A percentile compares a stretch with the other conserved stretches of the same genome.
These are phyloP conservation scores for Wasmannia auropunctata DNA, from an alignment of 1,140 invertebrate species.

Conservation along the genomic window DNA sequence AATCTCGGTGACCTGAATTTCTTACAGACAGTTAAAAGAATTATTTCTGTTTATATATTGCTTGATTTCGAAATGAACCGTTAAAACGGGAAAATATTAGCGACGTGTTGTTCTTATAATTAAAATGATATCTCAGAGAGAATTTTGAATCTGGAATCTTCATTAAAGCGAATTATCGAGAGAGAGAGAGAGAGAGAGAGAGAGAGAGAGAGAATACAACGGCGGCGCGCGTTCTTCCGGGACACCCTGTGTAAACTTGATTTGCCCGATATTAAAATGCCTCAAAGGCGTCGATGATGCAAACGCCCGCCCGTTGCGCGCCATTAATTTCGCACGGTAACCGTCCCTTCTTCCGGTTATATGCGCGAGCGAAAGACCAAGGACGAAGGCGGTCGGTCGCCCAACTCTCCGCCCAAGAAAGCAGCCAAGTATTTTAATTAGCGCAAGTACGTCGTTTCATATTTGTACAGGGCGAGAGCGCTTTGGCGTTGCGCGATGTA, in stretches of 20 bases:
- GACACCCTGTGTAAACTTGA: conserved; percentile 21
- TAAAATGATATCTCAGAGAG: not conserved
- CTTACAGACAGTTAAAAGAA: no score
- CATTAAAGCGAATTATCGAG: not conserved
- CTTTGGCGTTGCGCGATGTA: conserved; percentile 71
- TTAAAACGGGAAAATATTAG: not conserved
- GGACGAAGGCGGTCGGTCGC: conserved; percentile 16
- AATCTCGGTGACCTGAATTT: not conserved
- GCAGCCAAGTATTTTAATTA: conserved; percentile 81
- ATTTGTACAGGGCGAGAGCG: conserved; percentile 69
- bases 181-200: no score
- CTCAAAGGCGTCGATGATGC: conserved; percentile 58
- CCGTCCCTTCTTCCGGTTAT: conserved; percentile 12
- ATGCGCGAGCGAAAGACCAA: not conserved
- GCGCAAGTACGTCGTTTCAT: conserved; percentile 80
- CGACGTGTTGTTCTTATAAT: not conserved
- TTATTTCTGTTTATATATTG: not conserved
- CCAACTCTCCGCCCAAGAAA: conserved; percentile 63
- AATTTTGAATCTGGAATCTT: no score
- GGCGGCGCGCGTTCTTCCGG: not conserved
- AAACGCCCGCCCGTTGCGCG: conserved; percentile 7
- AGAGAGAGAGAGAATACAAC: not conserved
- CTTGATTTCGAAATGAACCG: not conserved
- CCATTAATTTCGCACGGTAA: conserved; percentile 13
- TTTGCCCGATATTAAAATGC: conserved; percentile 6